Percentiles rank a stretch among this genome's conserved stretches.
These are phyloP conservation scores for Pardosa pseudoannulata DNA, from an alignment of 2,888 invertebrate genomes.

Conservation along the genomic window DNA sequence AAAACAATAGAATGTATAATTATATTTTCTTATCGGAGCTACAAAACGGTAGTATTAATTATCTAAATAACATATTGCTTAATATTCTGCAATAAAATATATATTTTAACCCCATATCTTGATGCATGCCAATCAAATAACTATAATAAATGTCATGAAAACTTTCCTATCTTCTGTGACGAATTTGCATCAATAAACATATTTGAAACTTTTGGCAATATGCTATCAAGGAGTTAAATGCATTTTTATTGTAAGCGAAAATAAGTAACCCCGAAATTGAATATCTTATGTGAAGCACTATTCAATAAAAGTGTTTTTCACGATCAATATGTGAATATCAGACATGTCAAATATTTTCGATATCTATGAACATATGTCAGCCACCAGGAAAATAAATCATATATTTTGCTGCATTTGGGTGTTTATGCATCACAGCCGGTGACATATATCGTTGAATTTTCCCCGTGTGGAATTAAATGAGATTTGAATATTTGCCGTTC, in stretches of 20 bases:
- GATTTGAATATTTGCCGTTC: neutral
- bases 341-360: neutral
- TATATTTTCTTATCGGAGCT: no score
- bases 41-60: no score
- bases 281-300: neutral
- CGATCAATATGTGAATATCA: neutral
- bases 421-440: neutral
- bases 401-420: neutral
- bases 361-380: neutral
- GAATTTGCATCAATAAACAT: no score
- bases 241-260: neutral
- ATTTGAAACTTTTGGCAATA: no score
- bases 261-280: neutral
- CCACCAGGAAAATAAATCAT: neutral
- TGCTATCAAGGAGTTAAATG: no score
- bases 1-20: no score
- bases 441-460: neutral
- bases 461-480: neutral
- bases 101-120: no score
- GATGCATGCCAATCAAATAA: no score
- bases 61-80: no score
- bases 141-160: no score
- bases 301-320: neutral
- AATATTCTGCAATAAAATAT: no score
- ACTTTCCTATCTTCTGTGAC: no score